Evolutionary conservation across 2,888 invertebrate genomes (phyloP), one percentile per base, ranked within the genome.

Genomic region (Thera obeliscata): DNA sequence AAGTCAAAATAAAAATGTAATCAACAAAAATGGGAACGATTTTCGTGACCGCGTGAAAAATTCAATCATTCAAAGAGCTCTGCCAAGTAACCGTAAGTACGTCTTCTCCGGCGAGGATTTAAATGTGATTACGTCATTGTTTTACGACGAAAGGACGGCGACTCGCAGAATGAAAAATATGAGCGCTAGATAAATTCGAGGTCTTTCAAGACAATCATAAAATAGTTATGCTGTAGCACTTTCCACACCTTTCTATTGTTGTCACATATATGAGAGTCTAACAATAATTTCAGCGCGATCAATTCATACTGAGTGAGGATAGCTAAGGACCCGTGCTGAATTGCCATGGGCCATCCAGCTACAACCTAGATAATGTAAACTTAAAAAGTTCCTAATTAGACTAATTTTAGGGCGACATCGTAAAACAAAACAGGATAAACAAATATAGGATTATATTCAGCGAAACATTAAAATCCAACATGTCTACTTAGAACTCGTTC

Each of bases 361-460:
- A 43, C 49, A 12, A 4, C 4, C 7, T 12, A 12, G 12, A 49
- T 12, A 49, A 49, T 2, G 2, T 33, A 8, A 9, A 8, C 33
- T 33, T 7, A 52, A 50, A 50, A 52, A 9, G 8, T 7, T 52
- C 9, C 33, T 33, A 52, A 52, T 33, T 8, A 46, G 9, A 46
- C 43, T 52, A 52, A 22, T 11, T 35, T 8, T 76, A 80, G 82
- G 77, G 76, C 74, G 70, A 64, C 68, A 74, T 79, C 74, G 61
- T 73, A 91, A 92, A 93, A 87, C 79, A 93, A 91, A 92, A 89
- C 87, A 91, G 87, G 86, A 84, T 87, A 89, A 92, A 93, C 93
- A 93, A 93, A 93, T 92, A 92, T 91, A 93, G 91, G 92, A 93
- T 93, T 93, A 93, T 93, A 93, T 93, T 93, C 88, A 92, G 86